phyloP scores from a whole-genome alignment of 2,888 invertebrate species.

The Idaea biselata region DNA sequence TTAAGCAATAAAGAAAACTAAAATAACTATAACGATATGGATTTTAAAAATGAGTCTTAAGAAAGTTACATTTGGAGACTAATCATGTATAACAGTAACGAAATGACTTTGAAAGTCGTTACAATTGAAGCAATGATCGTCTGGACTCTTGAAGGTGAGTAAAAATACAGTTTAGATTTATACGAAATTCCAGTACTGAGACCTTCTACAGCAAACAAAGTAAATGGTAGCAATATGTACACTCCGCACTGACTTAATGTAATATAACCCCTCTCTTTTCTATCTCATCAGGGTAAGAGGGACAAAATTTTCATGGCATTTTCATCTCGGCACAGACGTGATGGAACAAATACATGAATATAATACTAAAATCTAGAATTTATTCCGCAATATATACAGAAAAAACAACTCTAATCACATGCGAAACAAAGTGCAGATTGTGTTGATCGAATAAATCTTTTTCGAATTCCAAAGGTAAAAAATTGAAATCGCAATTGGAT shows the following conservation, averaged over 20 bases:
- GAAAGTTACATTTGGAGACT: slow-evolving; percentile 27
- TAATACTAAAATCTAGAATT: slow-evolving; percentile 73
- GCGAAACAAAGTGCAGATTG: slow-evolving; percentile 58
- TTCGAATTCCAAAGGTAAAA: slow-evolving; percentile 74
- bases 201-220: slow-evolving; percentile 58
- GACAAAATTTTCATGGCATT: slow-evolving; percentile 72
- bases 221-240: slow-evolving; percentile 62
- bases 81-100: slow-evolving; percentile 36
- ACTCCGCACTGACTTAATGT: slow-evolving; percentile 67
- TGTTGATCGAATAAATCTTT: slow-evolving; percentile 60
- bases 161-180: slow-evolving; percentile 56
- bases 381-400: slow-evolving; percentile 34
- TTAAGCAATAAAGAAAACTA: neutral
- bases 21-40: neutral
- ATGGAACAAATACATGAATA: slow-evolving; percentile 78
- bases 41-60: slow-evolving; percentile 16
- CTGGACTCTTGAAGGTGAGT: slow-evolving; percentile 67
- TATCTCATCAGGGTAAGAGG: slow-evolving; percentile 54
- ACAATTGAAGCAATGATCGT: slow-evolving; percentile 54
- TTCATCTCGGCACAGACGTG: slow-evolving; percentile 74
- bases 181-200: slow-evolving; percentile 55
- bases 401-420: slow-evolving; percentile 57
- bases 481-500: slow-evolving; percentile 45
- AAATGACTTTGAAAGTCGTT: slow-evolving; percentile 57
- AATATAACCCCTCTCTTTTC: slow-evolving; percentile 57